Evolutionary conservation across 2,113 vertebrate genomes (phyloP), one percentile per base, ranked within the genome.

Genomic region (Tragelaphus buxtoni): DNA sequence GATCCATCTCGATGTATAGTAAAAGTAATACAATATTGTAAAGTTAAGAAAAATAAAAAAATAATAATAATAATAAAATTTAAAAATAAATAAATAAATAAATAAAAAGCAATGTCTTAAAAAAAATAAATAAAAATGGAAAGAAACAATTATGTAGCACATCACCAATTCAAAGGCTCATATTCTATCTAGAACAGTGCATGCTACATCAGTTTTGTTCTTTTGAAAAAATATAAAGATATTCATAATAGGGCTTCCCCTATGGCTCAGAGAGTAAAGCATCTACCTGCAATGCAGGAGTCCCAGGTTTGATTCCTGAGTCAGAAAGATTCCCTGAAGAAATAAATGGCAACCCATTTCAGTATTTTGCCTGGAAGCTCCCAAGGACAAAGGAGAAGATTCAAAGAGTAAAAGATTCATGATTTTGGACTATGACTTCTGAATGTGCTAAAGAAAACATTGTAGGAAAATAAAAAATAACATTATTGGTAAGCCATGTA

Each of bases 201-300:
- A 56, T 60, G 16, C 9, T n/a, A 72, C 20, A 86, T 83, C 32
- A 81, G 4, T 39, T 97, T 92, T 82, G 4, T 63, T 83, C 63
- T 63, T 95, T 96, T 76, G n/a, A 80, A 81, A 94, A 69, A 97
- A 74, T 51, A 55, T 39, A 77, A 89, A 86, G 1, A 5, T 81
- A 82, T 30, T 90, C 17, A 58, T 93, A 93, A 10, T 82, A 81
- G 79, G 65, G 35, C 22, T 74, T 74, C 69, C 69, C 39, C 69
- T 74, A 14, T 74, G 69, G 39, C 35, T 74, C 69, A 74, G 69
- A 74, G 39, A 42, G 39, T 26, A 42, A 74, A 74, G 39, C 35
- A 74, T 39, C 35, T 5, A 74, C 35, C 39, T 74, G 35, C 35
- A 42, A 42, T 74, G 35, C 22, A 26, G 69, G 22, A 74, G 22